Evolutionary conservation across 2,888 invertebrate species (phyloP).

Genomic region (Acleris holmiana): DNA sequence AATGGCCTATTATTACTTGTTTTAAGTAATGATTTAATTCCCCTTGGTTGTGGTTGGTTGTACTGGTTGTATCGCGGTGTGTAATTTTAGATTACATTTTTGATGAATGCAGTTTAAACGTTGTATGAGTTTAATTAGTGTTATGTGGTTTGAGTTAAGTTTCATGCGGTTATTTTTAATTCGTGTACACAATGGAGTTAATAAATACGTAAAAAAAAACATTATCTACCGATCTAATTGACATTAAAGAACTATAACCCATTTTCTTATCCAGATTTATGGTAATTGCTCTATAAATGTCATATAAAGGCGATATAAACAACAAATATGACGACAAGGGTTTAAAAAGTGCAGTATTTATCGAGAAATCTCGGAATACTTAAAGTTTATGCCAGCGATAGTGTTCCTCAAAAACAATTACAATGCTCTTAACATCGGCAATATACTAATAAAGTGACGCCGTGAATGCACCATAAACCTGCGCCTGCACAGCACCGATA

Average conservation of each 20-base stretch:
- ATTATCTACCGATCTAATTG: too few species aligned
- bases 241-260: neutral
- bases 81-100: conserved; percentile 34
- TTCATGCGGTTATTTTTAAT: neutral
- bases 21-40: conserved; percentile 37
- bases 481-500: conserved; percentile 25
- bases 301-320: conserved; percentile 7
- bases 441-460: conserved; percentile 58
- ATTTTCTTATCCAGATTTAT: neutral
- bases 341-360: conserved; percentile 1
- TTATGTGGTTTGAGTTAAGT: neutral
- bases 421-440: conserved; percentile 55
- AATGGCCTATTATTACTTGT: conserved; percentile 30
- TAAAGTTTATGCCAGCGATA: conserved; percentile 41
- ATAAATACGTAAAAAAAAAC: neutral
- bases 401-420: conserved; percentile 51
- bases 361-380: conserved; percentile 2
- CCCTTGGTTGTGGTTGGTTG: conserved; percentile 16
- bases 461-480: conserved; percentile 51
- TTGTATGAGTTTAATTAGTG: neutral
- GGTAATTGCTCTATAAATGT: conserved; percentile 14
- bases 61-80: conserved; percentile 22
- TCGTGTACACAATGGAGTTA: neutral
- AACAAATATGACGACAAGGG: conserved; percentile 6
- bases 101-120: conserved; percentile 16